A percentile compares a stretch with the other conserved stretches of the same genome.
Evolutionary conservation across 1,140 invertebrate genomes (phyloP).

Genomic region (Leucophenga varia): DNA sequence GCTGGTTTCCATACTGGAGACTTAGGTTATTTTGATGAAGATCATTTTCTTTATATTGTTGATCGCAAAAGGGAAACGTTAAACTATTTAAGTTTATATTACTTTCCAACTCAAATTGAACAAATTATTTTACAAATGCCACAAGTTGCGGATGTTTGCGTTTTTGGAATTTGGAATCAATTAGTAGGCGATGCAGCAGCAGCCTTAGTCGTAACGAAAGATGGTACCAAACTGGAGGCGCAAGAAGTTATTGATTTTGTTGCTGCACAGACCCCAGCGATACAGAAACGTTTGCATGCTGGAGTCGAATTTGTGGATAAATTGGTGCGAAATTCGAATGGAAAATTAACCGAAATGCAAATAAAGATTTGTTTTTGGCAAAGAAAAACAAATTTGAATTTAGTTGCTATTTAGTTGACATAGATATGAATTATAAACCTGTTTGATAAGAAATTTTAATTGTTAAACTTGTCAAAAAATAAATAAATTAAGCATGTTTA

Average conservation of each 20-base stretch:
- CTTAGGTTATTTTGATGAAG: slow-evolving; percentile 62
- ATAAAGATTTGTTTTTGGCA: slow-evolving; percentile 30
- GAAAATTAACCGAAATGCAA: slow-evolving; percentile 36
- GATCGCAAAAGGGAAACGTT: slow-evolving; percentile 67
- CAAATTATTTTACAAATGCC: slow-evolving; percentile 28
- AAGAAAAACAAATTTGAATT: no score
- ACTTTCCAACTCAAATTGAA: slow-evolving; percentile 43
- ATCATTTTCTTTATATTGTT: slow-evolving; percentile 60
- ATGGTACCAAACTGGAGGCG: slow-evolving; percentile 18
- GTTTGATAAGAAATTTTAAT: no score
- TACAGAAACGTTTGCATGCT: slow-evolving; percentile 48
- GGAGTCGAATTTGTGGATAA: slow-evolving; percentile 56
- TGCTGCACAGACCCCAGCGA: slow-evolving; percentile 12
- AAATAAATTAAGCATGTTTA: no score
- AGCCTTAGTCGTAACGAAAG: slow-evolving; percentile 33
- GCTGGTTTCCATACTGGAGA: slow-evolving; percentile 71
- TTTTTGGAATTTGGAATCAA: slow-evolving; percentile 38
- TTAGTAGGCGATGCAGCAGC: slow-evolving; percentile 30
- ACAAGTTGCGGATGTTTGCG: slow-evolving; percentile 35
- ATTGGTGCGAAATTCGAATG: slow-evolving; percentile 42
- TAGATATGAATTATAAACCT: no score
- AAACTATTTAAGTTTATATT: slow-evolving; percentile 48
- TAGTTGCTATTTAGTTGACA: no score
- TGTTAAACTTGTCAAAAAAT: no score
- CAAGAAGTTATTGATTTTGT: slow-evolving; percentile 38